A percentile compares a stretch with the other conserved stretches of the same genome.
phyloP scores from a whole-genome alignment of 2,888 invertebrate genomes.

The Macrophya alboannulata region DNA sequence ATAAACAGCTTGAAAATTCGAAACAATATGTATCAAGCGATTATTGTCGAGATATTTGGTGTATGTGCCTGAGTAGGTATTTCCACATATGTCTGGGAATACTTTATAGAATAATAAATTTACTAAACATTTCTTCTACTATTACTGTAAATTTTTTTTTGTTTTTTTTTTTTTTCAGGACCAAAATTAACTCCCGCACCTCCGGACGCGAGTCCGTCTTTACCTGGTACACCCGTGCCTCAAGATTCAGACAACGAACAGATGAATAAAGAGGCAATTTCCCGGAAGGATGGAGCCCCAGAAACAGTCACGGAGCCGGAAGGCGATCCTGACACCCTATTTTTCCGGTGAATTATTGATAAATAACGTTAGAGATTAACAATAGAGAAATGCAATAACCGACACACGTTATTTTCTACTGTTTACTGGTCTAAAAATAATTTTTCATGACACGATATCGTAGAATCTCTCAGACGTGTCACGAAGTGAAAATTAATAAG shows the following conservation, averaged over 20 bases:
- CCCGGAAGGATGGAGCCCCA: conserved; percentile 62
- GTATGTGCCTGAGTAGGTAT: neutral
- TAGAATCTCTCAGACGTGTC: neutral
- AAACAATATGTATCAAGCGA: neutral
- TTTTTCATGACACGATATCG: neutral
- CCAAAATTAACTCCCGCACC: conserved; percentile 73
- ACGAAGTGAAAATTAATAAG: neutral
- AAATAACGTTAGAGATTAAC: neutral
- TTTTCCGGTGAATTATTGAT: conserved; percentile 72
- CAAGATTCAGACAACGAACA: conserved; percentile 68
- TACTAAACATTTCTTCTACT: neutral
- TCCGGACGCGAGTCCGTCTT: conserved; percentile 68
- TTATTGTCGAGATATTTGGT: neutral
- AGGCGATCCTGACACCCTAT: conserved; percentile 74
- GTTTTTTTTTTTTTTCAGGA: conserved; percentile 63
- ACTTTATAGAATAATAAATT: neutral
- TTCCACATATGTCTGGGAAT: neutral
- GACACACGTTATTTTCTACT: neutral
- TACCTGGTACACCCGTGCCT: conserved; percentile 71
- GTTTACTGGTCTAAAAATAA: conserved; percentile 23
- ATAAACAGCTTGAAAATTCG: neutral
- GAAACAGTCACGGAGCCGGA: conserved; percentile 64
- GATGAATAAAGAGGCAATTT: conserved; percentile 61
- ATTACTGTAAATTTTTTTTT: neutral
- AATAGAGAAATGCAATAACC: neutral